Evolutionary conservation across 2,113 vertebrate genomes (phyloP), one percentile per base, ranked within the genome.

Genomic region (Pardalotus punctatus): DNA sequence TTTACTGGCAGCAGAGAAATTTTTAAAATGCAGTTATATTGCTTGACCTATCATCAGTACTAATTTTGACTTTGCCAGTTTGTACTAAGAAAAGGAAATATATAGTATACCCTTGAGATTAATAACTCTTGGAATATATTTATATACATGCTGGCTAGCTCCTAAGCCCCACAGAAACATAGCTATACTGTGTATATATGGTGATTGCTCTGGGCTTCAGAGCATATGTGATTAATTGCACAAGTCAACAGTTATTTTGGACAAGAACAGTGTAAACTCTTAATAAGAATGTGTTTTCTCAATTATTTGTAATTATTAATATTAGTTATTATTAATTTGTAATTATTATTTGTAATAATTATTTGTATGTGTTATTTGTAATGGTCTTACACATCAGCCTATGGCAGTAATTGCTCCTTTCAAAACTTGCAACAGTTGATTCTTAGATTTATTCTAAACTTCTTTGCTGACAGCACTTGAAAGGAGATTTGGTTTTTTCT

Each of bases 51-150:
- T 8, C 38, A 65, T 12, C 36, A 81, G 5, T 28, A 40, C 7
- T 53, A 18, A 86, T 83, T 87, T 64, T 50, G 27, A 35, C 29
- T 25, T 66, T 74, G 28, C 16, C 28, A 45, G 12, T 61, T 66
- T 47, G 12, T 31, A 57, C 4, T 40, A 19, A 61, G 58, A 69
- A 40, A 40, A 57, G 15, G 21, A 27, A 31, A 42, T 22, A 14
- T 16, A 11, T 6, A 62, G 17, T 12, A 71, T 10, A 33, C 2
- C 20, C 15, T 38, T 47, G 27, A 71, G 16, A 70, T 5, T 0
- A 82, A 6, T 56, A 89, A 53, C 10, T 71, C 38, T 15, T 25
- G 29, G 43, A 20, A 81, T 20, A 36, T 36, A 43, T 60, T 61
- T 54, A 51, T 29, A 77, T 6, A 43, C 24, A 12, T 23, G 15